Evolutionary conservation across 1,140 invertebrate species (phyloP).

Genomic region (Palaemon carinicauda): DNA sequence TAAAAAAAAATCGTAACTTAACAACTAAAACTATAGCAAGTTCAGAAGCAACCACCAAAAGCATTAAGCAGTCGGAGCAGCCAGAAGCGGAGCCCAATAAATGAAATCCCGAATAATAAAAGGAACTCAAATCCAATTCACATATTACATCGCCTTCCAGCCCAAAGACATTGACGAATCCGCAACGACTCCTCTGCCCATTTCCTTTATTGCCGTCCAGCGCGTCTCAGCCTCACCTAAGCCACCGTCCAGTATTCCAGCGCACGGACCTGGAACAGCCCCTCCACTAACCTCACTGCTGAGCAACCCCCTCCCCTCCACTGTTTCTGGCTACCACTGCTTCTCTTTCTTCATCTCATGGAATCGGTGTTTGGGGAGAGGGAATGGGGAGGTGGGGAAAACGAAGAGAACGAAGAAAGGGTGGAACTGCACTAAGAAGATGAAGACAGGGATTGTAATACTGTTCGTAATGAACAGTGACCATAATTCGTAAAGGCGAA

Average conservation of each 20-base stretch:
- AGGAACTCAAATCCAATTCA: constrained; percentile 25
- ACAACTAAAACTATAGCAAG: no score
- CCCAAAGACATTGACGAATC: constrained; percentile 20
- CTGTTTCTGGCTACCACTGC: no score
- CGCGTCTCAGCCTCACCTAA: constrained; percentile 10
- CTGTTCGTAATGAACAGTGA: no score
- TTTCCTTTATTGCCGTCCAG: constrained; percentile 19
- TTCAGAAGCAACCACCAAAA: neutral
- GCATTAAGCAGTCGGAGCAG: neutral
- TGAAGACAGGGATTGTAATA: no score
- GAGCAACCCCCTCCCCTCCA: no score
- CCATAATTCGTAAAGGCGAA: no score
- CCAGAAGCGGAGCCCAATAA: neutral
- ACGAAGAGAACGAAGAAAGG: no score
- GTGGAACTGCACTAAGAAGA: no score
- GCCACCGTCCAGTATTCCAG: constrained; percentile 32
- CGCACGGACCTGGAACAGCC: constrained; percentile 11
- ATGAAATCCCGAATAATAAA: neutral
- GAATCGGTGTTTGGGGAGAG: no score
- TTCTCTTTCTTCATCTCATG: no score
- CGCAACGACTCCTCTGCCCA: neutral
- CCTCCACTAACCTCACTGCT: neutral
- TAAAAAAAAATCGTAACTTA: no score
- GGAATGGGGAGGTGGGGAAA: no score
- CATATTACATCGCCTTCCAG: constrained; percentile 14